Evolutionary conservation across 2,888 invertebrate species (phyloP).

Genomic region (Cerceris rybyensis): DNA sequence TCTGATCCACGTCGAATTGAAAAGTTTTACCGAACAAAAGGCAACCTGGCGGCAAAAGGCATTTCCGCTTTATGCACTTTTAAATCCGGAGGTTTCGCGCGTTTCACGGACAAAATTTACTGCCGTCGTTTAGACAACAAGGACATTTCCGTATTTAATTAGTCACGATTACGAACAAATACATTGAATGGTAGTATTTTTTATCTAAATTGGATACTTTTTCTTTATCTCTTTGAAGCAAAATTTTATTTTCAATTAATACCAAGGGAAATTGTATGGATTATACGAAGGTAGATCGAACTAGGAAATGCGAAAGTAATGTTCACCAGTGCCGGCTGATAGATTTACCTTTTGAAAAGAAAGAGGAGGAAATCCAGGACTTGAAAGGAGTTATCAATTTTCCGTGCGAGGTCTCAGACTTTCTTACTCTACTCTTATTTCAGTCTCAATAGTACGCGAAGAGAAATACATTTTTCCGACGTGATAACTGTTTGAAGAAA

Average conservation of each 20-base stretch:
- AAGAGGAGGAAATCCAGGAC: slow-evolving; percentile 2
- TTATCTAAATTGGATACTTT: too few relatives aligned
- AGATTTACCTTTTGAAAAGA: neutral
- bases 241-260: neutral
- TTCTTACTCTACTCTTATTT: slow-evolving; percentile 3
- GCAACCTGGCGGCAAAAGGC: slow-evolving; percentile 2
- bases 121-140: too few relatives aligned
- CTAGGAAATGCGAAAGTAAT: neutral
- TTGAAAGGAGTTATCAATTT: slow-evolving; percentile 29
- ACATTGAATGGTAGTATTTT: too few relatives aligned
- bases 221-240: too few relatives aligned
- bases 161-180: too few relatives aligned
- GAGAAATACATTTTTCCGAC: slow-evolving; percentile 3
- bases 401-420: neutral
- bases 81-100: neutral
- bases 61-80: neutral
- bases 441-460: neutral
- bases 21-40: slow-evolving; percentile 36
- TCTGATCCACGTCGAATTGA: slow-evolving; percentile 4
- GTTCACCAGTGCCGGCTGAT: neutral
- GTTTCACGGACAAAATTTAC: too few relatives aligned
- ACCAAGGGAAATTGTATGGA: neutral
- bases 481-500: neutral
- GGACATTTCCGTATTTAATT: too few relatives aligned
- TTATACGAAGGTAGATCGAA: too few relatives aligned